Evolutionary conservation across 2,113 vertebrate species (phyloP).

Genomic region (Oreochromis spilurus): DNA sequence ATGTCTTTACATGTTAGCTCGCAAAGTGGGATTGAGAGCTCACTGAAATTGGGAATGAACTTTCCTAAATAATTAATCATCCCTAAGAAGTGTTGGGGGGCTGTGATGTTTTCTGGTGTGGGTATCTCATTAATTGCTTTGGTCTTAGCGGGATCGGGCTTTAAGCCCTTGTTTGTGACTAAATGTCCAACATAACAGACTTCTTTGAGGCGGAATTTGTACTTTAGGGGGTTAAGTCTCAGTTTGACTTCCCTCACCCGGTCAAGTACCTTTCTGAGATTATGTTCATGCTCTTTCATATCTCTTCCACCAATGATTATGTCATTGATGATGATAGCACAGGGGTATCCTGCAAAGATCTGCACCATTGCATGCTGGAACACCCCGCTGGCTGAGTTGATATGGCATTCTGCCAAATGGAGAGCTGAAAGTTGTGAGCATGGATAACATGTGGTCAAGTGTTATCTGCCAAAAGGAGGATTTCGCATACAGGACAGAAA

Average conservation of each 20-base stretch:
- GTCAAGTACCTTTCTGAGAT: background rate
- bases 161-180: background rate
- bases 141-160: background rate
- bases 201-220: background rate
- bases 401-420: background rate
- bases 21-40: no score
- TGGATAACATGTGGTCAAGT: background rate
- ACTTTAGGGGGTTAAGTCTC: background rate
- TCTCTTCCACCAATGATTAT: background rate
- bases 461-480: background rate
- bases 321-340: background rate
- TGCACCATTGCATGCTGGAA: background rate
- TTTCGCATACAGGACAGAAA: background rate
- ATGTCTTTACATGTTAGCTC: background rate
- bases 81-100: no score
- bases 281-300: background rate
- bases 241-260: background rate
- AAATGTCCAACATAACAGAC: background rate
- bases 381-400: background rate
- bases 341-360: background rate
- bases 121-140: background rate
- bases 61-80: no score
- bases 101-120: background rate
- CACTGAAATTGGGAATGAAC: no score
- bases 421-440: background rate